Base-by-base conservation (phyloP, 1,140 invertebrate species). In the Parasteatoda tepidariorum region DNA sequence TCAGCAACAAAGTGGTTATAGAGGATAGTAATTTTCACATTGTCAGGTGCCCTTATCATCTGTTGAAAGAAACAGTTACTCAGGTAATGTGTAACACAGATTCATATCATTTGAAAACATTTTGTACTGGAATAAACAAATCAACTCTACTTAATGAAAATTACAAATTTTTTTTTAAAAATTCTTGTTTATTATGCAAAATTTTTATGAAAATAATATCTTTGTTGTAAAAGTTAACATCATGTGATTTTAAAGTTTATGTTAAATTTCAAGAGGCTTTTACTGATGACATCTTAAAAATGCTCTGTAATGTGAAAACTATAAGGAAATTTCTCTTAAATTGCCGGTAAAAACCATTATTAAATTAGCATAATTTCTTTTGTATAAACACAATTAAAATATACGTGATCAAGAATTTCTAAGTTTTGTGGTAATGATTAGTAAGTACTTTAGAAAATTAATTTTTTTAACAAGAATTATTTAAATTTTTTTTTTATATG, bases 1-100 rank as follows among this genome's bases (percentile, higher is more conserved):
- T 2, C 18, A 73, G 70, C 9, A 59, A 59, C 54, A 73, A 73
- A 34, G 28, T 73, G 11, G 54, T 73, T 34, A 9, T 73, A 57
- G 70, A 73, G 6, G 48, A 5, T 22, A 24, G 59, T 22, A 54
- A 73, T 73, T 15, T 30, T 33, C 18, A 15, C 18, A 73, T 73
- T 41, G 26, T 73, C 11, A 73, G 33, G 33, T 73, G 70, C 7
- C 70, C 70, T 31, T n/a, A 57, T 6, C 28, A 26, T n/a, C 31
- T 73, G 11, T 2, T 73, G 11, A 26, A 73, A 59, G 59, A 73
- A 11, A 33, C 33, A 4, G 15, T 9, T 22, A 5, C 7, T 33
- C 31, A 73, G 30, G 70, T 73, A 66, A 13, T 66, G 18, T 66
- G 15, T 26, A 13, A 9, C 11, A 28, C 13, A 0, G 11, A 22